A percentile compares a stretch with the other conserved stretches of the same genome.
phyloP scores from a whole-genome alignment of 2,797 vertebrate genomes.

The Neoniphon sammara region DNA sequence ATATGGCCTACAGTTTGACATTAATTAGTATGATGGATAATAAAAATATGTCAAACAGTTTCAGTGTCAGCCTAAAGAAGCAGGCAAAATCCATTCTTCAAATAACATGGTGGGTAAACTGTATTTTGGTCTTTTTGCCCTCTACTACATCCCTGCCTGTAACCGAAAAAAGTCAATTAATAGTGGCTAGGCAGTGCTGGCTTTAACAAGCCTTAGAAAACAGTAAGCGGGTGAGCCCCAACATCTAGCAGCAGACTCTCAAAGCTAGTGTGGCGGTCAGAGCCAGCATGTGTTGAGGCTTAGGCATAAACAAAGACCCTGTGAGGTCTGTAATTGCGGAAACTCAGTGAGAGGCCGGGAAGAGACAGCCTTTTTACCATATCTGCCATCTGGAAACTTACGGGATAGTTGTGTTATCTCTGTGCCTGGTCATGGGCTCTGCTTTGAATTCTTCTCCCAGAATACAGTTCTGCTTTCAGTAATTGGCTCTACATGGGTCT shows the following conservation, averaged over 20 bases:
- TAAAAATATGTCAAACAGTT: no score
- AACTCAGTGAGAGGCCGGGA: conserved; percentile 9
- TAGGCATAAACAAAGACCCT: conserved; percentile 15
- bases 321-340: conserved; percentile 8
- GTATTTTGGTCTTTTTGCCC: no score
- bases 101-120: no score
- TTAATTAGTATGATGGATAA: no score
- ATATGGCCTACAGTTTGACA: no score
- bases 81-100: no score
- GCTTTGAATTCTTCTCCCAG: conserved; percentile 33
- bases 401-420: conserved; percentile 9
- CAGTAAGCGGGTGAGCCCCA: conserved; percentile 8
- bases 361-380: neutral
- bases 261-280: conserved; percentile 5
- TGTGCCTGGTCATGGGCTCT: conserved; percentile 4
- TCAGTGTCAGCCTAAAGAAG: no score
- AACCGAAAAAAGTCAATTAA: conserved; percentile 1
- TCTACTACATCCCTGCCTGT: neutral
- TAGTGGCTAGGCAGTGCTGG: neutral
- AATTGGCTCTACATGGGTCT: conserved; percentile 41
- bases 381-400: conserved; percentile 12
- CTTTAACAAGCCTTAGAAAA: conserved; percentile 1
- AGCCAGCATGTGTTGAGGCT: conserved; percentile 1
- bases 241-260: conserved; percentile 1
- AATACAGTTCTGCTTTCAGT: conserved; percentile 36